These are phyloP conservation scores for Rhabditoides inermis DNA, from an alignment of 2,888 invertebrate genomes.

Conservation along the genomic window DNA sequence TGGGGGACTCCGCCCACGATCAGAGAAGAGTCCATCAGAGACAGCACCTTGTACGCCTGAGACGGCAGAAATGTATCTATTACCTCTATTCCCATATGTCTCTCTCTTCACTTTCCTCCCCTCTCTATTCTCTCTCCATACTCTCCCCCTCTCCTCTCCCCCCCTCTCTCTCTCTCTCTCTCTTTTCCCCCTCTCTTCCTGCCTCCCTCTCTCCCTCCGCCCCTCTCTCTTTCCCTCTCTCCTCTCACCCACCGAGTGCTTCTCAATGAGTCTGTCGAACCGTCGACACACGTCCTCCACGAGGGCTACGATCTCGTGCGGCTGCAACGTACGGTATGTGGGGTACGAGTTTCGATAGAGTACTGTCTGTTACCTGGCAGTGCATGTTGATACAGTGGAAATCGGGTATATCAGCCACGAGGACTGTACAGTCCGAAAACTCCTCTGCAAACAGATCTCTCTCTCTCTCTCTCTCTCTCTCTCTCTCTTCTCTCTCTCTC, in stretches of 20 bases:
- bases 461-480: neutral
- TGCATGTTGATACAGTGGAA: conserved; percentile 52
- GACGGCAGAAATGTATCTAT: neutral
- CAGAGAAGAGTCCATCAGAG: conserved; percentile 53
- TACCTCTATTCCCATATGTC: neutral
- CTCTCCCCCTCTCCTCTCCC: too few relatives aligned
- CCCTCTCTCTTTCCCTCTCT: too few relatives aligned
- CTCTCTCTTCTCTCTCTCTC: neutral
- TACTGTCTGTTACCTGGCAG: too few relatives aligned
- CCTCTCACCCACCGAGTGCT: too few relatives aligned
- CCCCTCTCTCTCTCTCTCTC: too few relatives aligned
- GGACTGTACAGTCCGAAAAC: conserved; percentile 47
- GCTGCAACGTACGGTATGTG: too few relatives aligned
- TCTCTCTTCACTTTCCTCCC: neutral
- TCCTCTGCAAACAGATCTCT: conserved; percentile 27
- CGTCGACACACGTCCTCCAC: conserved; percentile 53
- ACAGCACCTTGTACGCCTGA: conserved; percentile 41
- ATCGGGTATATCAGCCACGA: conserved; percentile 54
- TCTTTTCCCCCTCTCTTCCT: too few relatives aligned
- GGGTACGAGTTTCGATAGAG: too few relatives aligned
- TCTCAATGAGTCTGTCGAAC: conserved; percentile 38
- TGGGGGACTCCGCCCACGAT: conserved; percentile 53
- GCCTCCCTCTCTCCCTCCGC: too few relatives aligned
- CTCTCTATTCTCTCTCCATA: too few relatives aligned
- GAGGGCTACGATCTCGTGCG: conserved; percentile 52